Evolutionary conservation across 2,888 invertebrate species (phyloP).

Genomic region (Dorcus hopei): DNA sequence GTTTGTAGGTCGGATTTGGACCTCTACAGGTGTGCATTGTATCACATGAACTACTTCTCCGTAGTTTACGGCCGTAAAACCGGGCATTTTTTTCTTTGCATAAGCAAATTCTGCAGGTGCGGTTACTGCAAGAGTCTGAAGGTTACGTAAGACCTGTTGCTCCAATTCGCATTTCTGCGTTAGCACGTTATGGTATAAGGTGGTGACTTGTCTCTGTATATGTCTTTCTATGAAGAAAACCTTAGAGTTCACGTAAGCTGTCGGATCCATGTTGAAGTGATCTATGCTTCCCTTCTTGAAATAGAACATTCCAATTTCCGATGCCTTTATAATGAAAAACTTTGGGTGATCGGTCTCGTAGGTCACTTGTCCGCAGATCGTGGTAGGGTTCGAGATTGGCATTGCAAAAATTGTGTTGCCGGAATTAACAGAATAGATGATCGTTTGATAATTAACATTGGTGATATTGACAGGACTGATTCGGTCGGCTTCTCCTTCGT

Average conservation of each 20-base stretch:
- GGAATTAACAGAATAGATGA: background rate
- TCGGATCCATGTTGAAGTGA: conserved; percentile 12
- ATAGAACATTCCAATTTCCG: conserved; percentile 5
- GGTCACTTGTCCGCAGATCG: background rate
- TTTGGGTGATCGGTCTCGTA: conserved; percentile 5
- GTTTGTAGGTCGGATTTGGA: conserved; percentile 7
- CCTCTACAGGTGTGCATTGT: conserved; percentile 17
- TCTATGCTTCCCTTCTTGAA: background rate
- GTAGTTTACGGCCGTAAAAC: conserved; percentile 12
- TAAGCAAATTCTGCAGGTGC: conserved; percentile 16
- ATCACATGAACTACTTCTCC: conserved; percentile 20
- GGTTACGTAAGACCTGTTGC: conserved; percentile 14
- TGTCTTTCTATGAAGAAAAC: conserved; percentile 15
- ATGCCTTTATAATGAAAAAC: conserved; percentile 4
- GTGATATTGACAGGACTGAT: conserved; percentile 2
- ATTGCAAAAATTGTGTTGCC: background rate
- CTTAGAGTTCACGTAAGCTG: conserved; percentile 17
- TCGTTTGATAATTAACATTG: background rate
- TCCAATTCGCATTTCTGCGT: conserved; percentile 11
- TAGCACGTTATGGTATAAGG: conserved; percentile 9
- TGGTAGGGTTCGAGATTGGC: conserved; percentile 1
- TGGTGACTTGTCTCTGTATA: conserved; percentile 6
- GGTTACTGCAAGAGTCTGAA: conserved; percentile 11
- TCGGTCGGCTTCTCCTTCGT: conserved; percentile 1
- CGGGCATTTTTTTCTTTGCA: conserved; percentile 17